Conservation (phyloP, 2,888 invertebrate genomes). For the Caenorhabditis imperialis region DNA sequence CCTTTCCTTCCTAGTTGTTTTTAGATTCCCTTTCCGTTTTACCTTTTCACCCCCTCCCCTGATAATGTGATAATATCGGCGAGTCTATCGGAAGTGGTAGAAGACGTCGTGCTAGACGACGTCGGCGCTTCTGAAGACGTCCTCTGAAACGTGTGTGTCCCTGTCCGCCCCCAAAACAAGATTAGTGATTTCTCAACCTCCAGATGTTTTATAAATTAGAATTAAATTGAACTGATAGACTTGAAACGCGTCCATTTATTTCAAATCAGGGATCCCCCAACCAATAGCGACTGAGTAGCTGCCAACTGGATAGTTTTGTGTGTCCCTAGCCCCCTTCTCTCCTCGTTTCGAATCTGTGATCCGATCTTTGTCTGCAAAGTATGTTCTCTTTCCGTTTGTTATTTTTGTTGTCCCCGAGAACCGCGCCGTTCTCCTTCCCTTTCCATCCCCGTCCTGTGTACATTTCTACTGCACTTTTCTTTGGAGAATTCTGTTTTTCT, state of each 20-base stretch:
- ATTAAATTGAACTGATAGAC: slow-evolving; percentile 28
- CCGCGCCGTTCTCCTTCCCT: slow-evolving; percentile 1
- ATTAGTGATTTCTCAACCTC: slow-evolving; percentile 37
- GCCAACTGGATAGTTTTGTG: slow-evolving; percentile 32
- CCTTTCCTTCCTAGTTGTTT: neutral
- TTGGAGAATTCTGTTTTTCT: neutral
- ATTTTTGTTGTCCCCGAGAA: slow-evolving; percentile 21
- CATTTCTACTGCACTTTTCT: slow-evolving; percentile 27
- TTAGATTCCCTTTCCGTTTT: slow-evolving; percentile 9
- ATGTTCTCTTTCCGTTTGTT: slow-evolving; percentile 33
- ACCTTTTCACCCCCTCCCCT: neutral
- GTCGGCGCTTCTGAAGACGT: slow-evolving; percentile 6
- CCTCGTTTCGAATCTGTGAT: slow-evolving; percentile 48
- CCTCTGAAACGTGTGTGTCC: neutral
- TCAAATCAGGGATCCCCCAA: slow-evolving; percentile 35
- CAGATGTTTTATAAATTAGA: slow-evolving; percentile 11
- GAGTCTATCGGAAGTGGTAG: neutral
- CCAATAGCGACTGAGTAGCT: slow-evolving; percentile 6
- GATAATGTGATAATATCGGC: slow-evolving; percentile 29
- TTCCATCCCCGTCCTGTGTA: slow-evolving; percentile 14
- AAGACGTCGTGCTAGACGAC: neutral
- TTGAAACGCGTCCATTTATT: slow-evolving; percentile 35
- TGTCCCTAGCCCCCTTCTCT: neutral
- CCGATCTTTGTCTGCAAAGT: slow-evolving; percentile 43
- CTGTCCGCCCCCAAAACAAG: slow-evolving; percentile 1